These are phyloP conservation scores for Parambassis ranga DNA, from an alignment of 2,797 vertebrate genomes.

Conservation along the genomic window DNA sequence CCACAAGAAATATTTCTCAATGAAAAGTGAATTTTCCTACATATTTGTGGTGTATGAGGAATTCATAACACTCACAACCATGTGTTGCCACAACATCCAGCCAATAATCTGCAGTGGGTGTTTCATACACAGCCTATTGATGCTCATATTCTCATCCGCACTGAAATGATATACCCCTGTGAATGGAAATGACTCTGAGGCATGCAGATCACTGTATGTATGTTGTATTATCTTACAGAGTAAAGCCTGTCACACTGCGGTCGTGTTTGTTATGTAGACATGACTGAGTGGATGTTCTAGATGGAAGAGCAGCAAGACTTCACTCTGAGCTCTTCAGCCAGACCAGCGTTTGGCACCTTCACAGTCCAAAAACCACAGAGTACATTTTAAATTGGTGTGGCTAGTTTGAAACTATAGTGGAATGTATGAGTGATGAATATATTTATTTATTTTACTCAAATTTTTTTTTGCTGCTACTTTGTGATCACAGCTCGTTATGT, in stretches of 20 bases:
- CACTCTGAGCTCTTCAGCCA: slow-evolving; percentile 12
- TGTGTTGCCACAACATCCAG: slow-evolving; percentile 28
- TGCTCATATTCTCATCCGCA: not conserved
- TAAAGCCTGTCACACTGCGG: not conserved
- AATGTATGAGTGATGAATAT: slow-evolving; percentile 10
- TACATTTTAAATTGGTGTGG: slow-evolving; percentile 37
- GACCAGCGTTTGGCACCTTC: slow-evolving; percentile 40
- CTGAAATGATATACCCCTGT: slow-evolving; percentile 1
- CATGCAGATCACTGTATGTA: too few relatives aligned
- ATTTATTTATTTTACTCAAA: too few relatives aligned
- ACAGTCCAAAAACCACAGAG: slow-evolving; percentile 28
- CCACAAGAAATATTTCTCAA: too few relatives aligned
- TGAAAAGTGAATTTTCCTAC: too few relatives aligned
- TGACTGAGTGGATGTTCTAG: slow-evolving; percentile 35
- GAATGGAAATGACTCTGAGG: not conserved
- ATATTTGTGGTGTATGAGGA: too few relatives aligned
- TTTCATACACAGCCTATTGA: too few relatives aligned
- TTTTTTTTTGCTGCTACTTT: too few relatives aligned
- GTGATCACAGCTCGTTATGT: not conserved
- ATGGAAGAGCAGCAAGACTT: slow-evolving; percentile 33
- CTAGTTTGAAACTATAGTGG: slow-evolving; percentile 37
- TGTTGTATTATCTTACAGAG: too few relatives aligned
- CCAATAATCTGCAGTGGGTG: not conserved
- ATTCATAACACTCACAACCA: too few relatives aligned
- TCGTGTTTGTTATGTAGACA: slow-evolving; percentile 46